Conservation (phyloP, 2,888 invertebrate genomes). For the Macaria notata region DNA sequence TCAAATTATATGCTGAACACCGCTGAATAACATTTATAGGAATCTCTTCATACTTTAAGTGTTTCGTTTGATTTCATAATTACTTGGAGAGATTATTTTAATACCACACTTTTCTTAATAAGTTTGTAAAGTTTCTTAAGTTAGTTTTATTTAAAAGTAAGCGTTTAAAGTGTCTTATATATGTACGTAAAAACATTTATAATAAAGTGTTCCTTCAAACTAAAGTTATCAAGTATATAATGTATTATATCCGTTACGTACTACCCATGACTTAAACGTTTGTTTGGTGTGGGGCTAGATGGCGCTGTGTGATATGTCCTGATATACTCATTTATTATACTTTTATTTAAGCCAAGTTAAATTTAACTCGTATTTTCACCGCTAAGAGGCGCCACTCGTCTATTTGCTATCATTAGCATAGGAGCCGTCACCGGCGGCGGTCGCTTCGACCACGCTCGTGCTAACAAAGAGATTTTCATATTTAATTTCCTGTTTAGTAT, state of each 20-base stretch:
- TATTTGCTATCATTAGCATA: conserved; percentile 70
- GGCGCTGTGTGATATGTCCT: too few relatives aligned
- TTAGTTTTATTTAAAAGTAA: too few relatives aligned
- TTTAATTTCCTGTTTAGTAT: conserved; percentile 73
- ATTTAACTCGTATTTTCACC: conserved; percentile 13
- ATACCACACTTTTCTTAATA: too few relatives aligned
- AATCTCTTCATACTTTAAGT: conserved; percentile 1
- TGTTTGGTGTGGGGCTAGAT: too few relatives aligned
- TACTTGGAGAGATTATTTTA: not conserved
- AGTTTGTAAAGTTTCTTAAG: too few relatives aligned
- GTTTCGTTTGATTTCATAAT: not conserved
- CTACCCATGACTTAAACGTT: too few relatives aligned
- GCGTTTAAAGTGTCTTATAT: too few relatives aligned
- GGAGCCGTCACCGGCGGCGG: conserved; percentile 35
- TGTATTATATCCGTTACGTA: too few relatives aligned
- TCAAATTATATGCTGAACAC: conserved; percentile 58
- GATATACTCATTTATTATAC: too few relatives aligned
- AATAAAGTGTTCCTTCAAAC: too few relatives aligned
- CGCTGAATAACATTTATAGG: conserved; percentile 28
- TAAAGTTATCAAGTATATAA: too few relatives aligned
- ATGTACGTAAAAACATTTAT: too few relatives aligned
- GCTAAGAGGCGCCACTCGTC: conserved; percentile 48
- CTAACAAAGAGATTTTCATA: conserved; percentile 70
- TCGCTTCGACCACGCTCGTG: conserved; percentile 39
- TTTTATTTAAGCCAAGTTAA: not conserved